phyloP scores from a whole-genome alignment of 2,797 vertebrate genomes.

The Alca torda region DNA sequence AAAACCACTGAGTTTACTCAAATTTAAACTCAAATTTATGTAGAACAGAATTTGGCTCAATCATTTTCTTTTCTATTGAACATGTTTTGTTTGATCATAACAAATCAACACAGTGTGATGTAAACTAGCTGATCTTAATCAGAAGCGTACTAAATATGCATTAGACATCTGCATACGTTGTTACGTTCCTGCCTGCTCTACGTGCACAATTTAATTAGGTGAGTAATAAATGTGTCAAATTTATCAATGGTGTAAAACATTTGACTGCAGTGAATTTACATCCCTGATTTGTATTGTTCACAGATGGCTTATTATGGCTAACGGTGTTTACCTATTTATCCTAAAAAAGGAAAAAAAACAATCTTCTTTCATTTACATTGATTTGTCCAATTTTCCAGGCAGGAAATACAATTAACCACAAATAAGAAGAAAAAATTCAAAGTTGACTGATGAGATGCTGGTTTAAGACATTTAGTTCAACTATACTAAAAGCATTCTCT shows the following conservation, averaged over 20 bases:
- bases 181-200: conserved; percentile 7
- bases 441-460: conserved; percentile 71
- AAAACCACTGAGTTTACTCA: not conserved
- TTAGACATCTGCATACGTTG: not conserved
- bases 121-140: conserved; percentile 22
- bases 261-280: conserved; percentile 1
- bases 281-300: conserved; percentile 15
- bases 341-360: not conserved
- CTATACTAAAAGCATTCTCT: conserved; percentile 80
- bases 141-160: conserved; percentile 7
- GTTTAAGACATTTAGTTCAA: conserved; percentile 74
- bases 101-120: conserved; percentile 7
- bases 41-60: not conserved
- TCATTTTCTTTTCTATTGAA: not conserved
- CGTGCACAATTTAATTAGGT: conserved; percentile 41
- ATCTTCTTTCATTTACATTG: conserved; percentile 41
- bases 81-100: conserved; percentile 22
- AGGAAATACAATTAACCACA: conserved; percentile 70
- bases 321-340: conserved; percentile 11
- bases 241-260: conserved; percentile 28
- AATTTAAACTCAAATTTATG: not conserved
- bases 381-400: conserved; percentile 63
- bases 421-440: conserved; percentile 61
- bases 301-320: not conserved
- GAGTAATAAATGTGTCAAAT: conserved; percentile 43